A percentile compares a stretch with the other conserved stretches of the same genome.
These are phyloP conservation scores for Neopipo cinnamomea DNA, from an alignment of 2,113 vertebrate genomes.

Conservation along the genomic window DNA sequence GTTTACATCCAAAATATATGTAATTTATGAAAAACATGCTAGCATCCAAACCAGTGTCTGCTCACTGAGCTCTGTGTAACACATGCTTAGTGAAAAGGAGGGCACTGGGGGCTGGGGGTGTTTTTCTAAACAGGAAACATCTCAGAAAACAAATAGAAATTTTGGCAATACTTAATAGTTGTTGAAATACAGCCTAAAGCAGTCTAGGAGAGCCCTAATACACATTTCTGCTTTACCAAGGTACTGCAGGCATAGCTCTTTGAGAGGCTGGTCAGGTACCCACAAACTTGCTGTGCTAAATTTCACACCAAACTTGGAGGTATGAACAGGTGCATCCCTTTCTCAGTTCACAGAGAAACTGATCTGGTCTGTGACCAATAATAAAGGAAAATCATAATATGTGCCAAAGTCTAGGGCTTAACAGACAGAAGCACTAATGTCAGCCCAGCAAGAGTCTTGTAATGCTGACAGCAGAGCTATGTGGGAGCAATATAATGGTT, in stretches of 20 bases:
- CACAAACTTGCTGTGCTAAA: not conserved
- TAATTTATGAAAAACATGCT: not conserved
- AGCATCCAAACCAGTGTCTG: not conserved
- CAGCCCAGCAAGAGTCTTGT: not conserved
- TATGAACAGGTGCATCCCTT: not conserved
- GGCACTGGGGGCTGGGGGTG: not conserved
- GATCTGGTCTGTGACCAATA: not conserved
- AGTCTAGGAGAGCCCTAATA: not conserved
- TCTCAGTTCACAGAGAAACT: not conserved
- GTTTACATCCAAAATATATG: not conserved
- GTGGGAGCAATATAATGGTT: not conserved
- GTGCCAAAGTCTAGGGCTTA: not conserved
- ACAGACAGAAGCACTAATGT: not conserved
- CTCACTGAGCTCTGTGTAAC: not conserved
- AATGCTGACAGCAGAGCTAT: not conserved
- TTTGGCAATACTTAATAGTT: not conserved
- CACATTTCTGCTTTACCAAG: not conserved
- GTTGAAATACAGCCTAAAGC: not conserved
- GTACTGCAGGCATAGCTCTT: not conserved
- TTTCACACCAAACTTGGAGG: not conserved
- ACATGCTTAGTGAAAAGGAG: not conserved
- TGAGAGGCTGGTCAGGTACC: not conserved
- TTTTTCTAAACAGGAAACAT: not conserved
- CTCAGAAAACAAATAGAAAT: not conserved
- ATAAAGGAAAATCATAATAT: not conserved